Evolutionary conservation across 2,888 invertebrate species (phyloP).

Genomic region (Papilio protenor): DNA sequence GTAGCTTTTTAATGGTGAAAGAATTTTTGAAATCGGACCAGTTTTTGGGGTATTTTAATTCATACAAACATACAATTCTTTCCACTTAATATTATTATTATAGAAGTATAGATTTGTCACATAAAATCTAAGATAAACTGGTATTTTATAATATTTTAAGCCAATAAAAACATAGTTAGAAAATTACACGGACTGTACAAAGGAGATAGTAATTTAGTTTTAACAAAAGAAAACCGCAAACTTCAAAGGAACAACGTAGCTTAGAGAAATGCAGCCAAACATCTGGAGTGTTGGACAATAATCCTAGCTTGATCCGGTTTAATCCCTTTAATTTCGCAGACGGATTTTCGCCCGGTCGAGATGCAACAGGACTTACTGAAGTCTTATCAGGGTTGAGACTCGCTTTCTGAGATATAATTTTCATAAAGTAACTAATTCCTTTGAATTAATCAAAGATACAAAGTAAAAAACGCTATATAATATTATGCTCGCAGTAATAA

Average conservation of each 20-base stretch:
- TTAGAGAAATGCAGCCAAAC: conserved; percentile 17
- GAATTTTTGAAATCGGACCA: no score
- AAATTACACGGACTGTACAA: background rate
- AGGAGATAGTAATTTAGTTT: background rate
- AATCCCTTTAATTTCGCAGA: conserved; percentile 27
- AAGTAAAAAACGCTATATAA: background rate
- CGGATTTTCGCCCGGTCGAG: conserved; percentile 19
- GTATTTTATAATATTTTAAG: no score
- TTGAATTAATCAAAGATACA: background rate
- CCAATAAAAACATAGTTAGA: background rate
- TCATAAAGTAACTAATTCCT: background rate
- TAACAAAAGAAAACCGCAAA: conserved; percentile 3
- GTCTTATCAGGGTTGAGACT: conserved; percentile 14
- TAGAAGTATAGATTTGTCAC: no score
- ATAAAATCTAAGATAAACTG: no score
- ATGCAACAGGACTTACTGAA: conserved; percentile 34
- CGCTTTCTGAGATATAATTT: background rate
- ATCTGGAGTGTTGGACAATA: conserved; percentile 9
- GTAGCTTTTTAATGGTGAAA: no score
- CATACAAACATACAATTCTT: no score
- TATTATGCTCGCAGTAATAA: no score
- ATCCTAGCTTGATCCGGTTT: conserved; percentile 22
- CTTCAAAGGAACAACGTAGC: conserved; percentile 7
- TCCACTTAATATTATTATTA: no score
- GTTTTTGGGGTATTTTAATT: no score